These are phyloP conservation scores for Microlaimidae sp. DNA, from an alignment of 2,888 invertebrate species.

Conservation along the genomic window DNA sequence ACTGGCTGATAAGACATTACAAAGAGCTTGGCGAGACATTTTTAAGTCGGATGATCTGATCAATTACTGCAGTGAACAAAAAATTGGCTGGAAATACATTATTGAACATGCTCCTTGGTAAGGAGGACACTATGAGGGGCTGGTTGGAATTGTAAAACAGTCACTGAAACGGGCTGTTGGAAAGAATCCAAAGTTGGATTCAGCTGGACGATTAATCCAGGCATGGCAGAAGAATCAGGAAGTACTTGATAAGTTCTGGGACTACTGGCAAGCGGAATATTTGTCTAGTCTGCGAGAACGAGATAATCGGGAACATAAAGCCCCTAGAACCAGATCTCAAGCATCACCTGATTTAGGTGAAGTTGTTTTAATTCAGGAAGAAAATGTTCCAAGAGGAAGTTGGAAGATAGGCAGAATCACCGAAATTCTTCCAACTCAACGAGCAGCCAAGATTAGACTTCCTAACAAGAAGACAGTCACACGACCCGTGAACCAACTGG, in stretches of 20 bases:
- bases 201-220: background rate
- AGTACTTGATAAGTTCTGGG: conserved; percentile 4
- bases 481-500: background rate
- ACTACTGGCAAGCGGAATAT: too few species aligned
- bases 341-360: conserved; percentile 1
- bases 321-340: too few species aligned
- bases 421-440: background rate
- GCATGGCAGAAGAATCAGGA: background rate
- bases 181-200: background rate
- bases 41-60: background rate
- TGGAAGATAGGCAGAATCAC: conserved; percentile 4
- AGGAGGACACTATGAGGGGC: conserved; percentile 14
- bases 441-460: background rate
- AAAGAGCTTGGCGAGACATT: background rate
- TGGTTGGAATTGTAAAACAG: conserved; percentile 10
- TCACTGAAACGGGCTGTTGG: conserved; percentile 13
- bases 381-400: conserved; percentile 3
- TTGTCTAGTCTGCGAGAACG: background rate
- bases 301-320: background rate
- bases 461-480: background rate
- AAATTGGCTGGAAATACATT: conserved; percentile 14
- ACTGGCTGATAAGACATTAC: conserved; percentile 18
- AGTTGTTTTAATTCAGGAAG: conserved; percentile 1
- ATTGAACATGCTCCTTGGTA: conserved; percentile 13
- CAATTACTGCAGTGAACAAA: background rate